These are phyloP conservation scores for Carassius auratus DNA, from an alignment of 2,113 vertebrate genomes.

Conservation along the genomic window DNA sequence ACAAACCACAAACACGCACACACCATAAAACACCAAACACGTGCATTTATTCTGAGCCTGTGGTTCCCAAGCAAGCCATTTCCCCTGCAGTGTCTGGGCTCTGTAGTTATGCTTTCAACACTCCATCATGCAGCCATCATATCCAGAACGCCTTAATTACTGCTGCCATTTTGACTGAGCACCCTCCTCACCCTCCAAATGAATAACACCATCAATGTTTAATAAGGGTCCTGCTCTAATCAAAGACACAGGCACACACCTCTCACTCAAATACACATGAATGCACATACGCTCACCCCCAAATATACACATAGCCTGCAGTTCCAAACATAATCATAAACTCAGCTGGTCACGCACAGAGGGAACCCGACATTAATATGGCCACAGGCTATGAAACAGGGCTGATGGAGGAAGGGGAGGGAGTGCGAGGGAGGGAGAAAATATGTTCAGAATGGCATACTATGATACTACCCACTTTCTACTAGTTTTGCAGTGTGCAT, in stretches of 20 bases:
- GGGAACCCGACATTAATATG: slow-evolving; percentile 18
- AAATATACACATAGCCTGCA: slow-evolving; percentile 63
- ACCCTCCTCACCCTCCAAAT: slow-evolving; percentile 78
- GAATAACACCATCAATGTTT: slow-evolving; percentile 88
- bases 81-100: slow-evolving; percentile 39
- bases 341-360: slow-evolving; percentile 37
- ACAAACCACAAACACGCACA: background rate
- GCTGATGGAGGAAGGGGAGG: background rate
- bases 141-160: slow-evolving; percentile 89
- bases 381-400: slow-evolving; percentile 1
- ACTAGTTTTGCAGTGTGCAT: background rate
- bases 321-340: slow-evolving; percentile 62
- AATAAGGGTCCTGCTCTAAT: slow-evolving; percentile 80
- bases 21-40: background rate
- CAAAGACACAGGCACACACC: slow-evolving; percentile 66
- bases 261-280: slow-evolving; percentile 45
- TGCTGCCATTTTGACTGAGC: slow-evolving; percentile 91
- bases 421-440: background rate
- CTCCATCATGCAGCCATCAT: slow-evolving; percentile 76
- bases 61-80: slow-evolving; percentile 26
- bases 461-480: background rate
- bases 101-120: slow-evolving; percentile 82
- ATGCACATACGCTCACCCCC: slow-evolving; percentile 58
- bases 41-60: slow-evolving; percentile 13
- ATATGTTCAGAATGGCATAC: background rate